Percentiles rank a stretch among this genome's conserved stretches.
Conservation (phyloP, 2,113 vertebrate species). For the Odocoileus hemionus region DNA sequence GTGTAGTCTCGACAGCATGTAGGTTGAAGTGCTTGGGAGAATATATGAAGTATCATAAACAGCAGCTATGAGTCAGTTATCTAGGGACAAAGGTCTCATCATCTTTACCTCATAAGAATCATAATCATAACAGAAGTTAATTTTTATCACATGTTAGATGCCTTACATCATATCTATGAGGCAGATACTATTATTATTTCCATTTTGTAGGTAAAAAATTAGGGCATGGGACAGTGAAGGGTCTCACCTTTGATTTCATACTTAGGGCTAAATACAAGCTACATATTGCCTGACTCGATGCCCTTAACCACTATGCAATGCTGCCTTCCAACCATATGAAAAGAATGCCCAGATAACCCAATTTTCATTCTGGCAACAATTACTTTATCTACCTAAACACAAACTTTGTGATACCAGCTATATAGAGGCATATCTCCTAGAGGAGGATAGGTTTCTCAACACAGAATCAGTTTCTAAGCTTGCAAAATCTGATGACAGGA, state of each 20-base stretch:
- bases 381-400: background rate
- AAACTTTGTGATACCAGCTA: background rate
- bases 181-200: background rate
- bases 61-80: background rate
- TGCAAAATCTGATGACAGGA: background rate
- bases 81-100: background rate
- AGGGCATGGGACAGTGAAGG: background rate
- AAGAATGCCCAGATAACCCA: accelerated
- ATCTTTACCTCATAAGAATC: background rate
- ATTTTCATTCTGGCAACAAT: background rate
- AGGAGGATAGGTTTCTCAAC: background rate
- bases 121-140: background rate
- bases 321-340: background rate
- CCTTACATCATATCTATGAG: background rate
- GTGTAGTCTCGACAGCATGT: background rate
- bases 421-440: background rate
- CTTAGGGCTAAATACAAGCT: background rate
- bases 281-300: background rate
- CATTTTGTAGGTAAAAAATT: background rate
- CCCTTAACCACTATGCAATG: background rate
- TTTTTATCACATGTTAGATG: background rate
- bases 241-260: background rate
- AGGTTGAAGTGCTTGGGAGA: background rate
- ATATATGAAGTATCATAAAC: background rate
- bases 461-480: background rate